phyloP scores from a whole-genome alignment of 1,140 invertebrate genomes.

The Bacillus rossius region DNA sequence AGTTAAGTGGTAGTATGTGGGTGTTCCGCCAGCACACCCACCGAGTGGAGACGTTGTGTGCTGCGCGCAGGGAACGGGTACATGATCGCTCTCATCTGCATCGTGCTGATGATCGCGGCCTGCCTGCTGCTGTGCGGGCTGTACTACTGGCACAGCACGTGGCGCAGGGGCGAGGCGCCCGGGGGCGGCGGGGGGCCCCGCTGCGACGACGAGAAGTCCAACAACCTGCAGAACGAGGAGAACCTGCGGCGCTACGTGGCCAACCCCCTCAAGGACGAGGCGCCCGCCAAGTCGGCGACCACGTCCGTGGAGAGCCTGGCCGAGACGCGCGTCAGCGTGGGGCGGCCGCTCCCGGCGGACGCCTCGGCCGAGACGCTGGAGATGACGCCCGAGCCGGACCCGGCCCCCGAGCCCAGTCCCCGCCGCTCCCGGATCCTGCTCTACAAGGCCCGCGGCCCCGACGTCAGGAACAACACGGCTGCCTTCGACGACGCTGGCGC shows the following conservation, averaged over 20 bases:
- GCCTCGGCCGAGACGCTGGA: constrained; percentile 53
- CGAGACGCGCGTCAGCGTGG: constrained; percentile 47
- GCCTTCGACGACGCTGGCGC: constrained; percentile 58
- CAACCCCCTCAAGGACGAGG: constrained; percentile 53
- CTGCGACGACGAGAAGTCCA: constrained; percentile 78
- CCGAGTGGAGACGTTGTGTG: too few species aligned
- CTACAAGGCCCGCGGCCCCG: constrained; percentile 66
- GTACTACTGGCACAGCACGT: constrained; percentile 34
- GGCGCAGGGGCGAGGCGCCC: constrained; percentile 16
- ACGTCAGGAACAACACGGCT: constrained; percentile 72
- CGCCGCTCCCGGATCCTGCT: constrained; percentile 56
- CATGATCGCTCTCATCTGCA: constrained; percentile 44
- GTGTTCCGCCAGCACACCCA: too few species aligned
- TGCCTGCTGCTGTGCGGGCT: background rate
- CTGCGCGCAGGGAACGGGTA: constrained; percentile 29
- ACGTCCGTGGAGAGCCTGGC: constrained; percentile 24
- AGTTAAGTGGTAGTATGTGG: too few species aligned
- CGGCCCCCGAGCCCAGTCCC: constrained; percentile 49
- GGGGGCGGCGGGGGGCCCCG: constrained; percentile 41
- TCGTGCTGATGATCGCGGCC: constrained; percentile 38
- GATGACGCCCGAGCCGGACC: constrained; percentile 52
- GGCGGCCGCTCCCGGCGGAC: constrained; percentile 49
- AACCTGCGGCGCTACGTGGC: constrained; percentile 64
- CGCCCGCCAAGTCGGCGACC: constrained; percentile 48
- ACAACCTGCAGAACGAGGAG: constrained; percentile 86